Evolutionary conservation across 1,140 invertebrate species (phyloP).

Genomic region (Anthonomus grandis): DNA sequence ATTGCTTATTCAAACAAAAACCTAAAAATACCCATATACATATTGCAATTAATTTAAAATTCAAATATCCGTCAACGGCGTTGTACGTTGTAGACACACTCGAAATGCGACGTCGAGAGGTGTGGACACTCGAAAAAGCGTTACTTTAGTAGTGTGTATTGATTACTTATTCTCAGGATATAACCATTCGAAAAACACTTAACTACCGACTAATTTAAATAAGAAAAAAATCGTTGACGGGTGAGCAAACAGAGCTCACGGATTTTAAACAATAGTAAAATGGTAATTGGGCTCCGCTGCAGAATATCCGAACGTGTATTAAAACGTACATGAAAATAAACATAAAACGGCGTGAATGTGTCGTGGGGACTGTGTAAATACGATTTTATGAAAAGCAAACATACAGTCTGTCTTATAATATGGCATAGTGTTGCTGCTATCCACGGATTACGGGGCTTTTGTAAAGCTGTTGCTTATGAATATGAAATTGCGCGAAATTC

Average conservation of each 20-base stretch:
- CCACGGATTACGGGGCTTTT: slow-evolving; percentile 18
- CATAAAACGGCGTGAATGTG: slow-evolving; percentile 21
- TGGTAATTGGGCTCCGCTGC: slow-evolving; percentile 20
- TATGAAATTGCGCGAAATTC: slow-evolving; percentile 24
- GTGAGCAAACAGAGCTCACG: slow-evolving; percentile 22
- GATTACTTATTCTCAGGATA: slow-evolving; percentile 24
- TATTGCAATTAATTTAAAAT: too few species aligned
- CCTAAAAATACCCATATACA: too few species aligned
- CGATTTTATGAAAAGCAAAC: slow-evolving; percentile 26
- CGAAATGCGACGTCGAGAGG: too few species aligned
- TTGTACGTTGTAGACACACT: too few species aligned
- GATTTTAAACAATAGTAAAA: slow-evolving; percentile 28
- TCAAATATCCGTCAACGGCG: too few species aligned
- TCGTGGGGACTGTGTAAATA: slow-evolving; percentile 26
- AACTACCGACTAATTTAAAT: slow-evolving; percentile 22
- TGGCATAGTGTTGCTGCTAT: too few species aligned
- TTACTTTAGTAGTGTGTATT: slow-evolving; percentile 9
- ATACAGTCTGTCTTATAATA: slow-evolving; percentile 25
- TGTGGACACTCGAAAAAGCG: too few species aligned
- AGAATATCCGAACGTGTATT: slow-evolving; percentile 19
- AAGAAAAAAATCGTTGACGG: slow-evolving; percentile 24
- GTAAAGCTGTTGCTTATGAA: slow-evolving; percentile 21
- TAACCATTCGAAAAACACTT: slow-evolving; percentile 22
- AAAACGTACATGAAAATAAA: slow-evolving; percentile 23
- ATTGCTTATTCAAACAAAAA: too few species aligned